Conservation (phyloP, 2,888 invertebrate genomes). For the Thereva nobilitata region DNA sequence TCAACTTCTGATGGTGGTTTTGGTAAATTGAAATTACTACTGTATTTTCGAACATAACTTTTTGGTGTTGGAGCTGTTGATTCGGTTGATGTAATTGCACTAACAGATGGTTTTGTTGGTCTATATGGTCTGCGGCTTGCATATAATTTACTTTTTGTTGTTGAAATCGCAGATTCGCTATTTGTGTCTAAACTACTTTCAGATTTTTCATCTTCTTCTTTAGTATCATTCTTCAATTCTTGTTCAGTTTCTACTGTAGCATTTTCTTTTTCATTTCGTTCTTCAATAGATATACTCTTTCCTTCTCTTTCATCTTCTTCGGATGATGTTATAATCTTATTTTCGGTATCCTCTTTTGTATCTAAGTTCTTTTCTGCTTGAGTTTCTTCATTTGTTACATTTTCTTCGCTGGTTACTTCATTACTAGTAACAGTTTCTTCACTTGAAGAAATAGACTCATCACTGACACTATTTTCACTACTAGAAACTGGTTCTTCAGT, state of each 20-base stretch:
- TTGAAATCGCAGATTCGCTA: slow-evolving; percentile 21
- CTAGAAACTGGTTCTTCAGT: background rate
- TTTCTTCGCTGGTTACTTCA: background rate
- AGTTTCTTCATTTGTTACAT: background rate
- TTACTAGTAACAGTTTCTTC: too few relatives aligned
- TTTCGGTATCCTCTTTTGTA: slow-evolving; percentile 11
- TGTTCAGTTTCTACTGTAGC: background rate
- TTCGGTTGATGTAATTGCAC: slow-evolving; percentile 42
- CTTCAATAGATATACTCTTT: too few relatives aligned
- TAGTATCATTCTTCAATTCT: background rate
- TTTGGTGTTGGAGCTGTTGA: slow-evolving; percentile 39
- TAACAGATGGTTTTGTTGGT: slow-evolving; percentile 48
- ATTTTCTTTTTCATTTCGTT: background rate
- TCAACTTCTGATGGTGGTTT: slow-evolving; percentile 36
- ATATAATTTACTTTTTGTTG: slow-evolving; percentile 40
- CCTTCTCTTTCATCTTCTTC: too few relatives aligned
- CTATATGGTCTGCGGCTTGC: slow-evolving; percentile 39
- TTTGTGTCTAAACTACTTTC: background rate
- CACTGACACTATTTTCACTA: too few relatives aligned
- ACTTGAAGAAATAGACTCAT: too few relatives aligned
- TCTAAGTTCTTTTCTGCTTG: background rate
- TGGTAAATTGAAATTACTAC: slow-evolving; percentile 39
- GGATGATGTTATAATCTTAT: background rate
- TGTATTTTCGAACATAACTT: slow-evolving; percentile 44
- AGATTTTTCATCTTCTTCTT: slow-evolving; percentile 6